phyloP scores from a whole-genome alignment of 1,140 invertebrate species.

The Sitobion miscanthi region DNA sequence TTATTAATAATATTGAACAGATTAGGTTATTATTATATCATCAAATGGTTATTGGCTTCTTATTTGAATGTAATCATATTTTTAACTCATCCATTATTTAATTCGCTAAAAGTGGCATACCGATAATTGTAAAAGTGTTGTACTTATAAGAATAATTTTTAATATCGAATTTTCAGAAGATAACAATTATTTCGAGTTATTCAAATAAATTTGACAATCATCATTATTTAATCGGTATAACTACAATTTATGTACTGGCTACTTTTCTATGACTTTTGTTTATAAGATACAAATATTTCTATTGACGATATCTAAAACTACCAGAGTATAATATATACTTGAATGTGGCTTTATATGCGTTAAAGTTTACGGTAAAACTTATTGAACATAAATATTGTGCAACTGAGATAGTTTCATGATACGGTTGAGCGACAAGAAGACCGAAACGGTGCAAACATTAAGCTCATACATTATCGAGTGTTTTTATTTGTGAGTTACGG shows the following conservation, averaged over 20 bases:
- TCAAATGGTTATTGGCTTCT: neutral
- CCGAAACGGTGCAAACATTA: neutral
- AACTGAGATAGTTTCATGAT: neutral
- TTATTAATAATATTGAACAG: neutral
- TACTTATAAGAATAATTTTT: neutral
- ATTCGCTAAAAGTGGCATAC: neutral
- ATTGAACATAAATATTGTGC: conserved; percentile 40
- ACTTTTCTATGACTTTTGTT: conserved; percentile 12
- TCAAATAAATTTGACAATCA: neutral
- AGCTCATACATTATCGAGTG: conserved; percentile 26
- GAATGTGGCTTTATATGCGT: neutral
- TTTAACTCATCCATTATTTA: neutral
- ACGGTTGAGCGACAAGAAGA: conserved; percentile 34
- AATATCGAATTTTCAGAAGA: neutral
- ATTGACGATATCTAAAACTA: neutral
- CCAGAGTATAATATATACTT: neutral
- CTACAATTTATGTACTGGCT: neutral
- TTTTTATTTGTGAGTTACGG: conserved; percentile 7
- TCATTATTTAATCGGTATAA: neutral
- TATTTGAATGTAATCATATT: neutral
- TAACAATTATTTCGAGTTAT: neutral
- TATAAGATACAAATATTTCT: neutral
- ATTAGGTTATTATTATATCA: neutral
- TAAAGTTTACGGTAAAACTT: conserved; percentile 45
- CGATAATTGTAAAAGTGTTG: neutral